These are phyloP conservation scores for Rhopalosiphum padi DNA, from an alignment of 1,140 invertebrate genomes.

Conservation along the genomic window DNA sequence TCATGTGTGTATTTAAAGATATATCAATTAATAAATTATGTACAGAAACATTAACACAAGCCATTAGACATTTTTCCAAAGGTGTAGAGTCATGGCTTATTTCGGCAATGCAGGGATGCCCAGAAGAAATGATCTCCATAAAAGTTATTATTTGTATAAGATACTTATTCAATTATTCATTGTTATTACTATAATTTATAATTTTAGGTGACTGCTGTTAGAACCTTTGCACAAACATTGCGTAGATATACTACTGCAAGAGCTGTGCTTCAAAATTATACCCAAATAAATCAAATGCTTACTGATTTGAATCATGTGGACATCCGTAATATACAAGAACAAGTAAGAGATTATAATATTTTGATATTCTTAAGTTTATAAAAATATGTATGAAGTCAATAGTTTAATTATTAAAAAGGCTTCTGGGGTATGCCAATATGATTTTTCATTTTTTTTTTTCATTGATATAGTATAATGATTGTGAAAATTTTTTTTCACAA, in stretches of 20 bases:
- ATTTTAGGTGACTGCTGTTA: conserved; percentile 75
- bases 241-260: conserved; percentile 95
- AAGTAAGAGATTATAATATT: conserved; percentile 65
- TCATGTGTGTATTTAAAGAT: neutral
- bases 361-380: neutral
- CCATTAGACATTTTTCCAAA: conserved; percentile 92
- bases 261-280: conserved; percentile 93
- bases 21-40: conserved; percentile 56
- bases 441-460: conserved; percentile 62
- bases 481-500: neutral
- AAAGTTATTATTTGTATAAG: conserved; percentile 69
- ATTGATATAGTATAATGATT: neutral
- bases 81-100: conserved; percentile 87
- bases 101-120: conserved; percentile 85
- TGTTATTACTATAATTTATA: neutral
- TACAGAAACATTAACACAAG: conserved; percentile 86
- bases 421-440: conserved; percentile 97
- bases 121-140: conserved; percentile 81
- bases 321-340: conserved; percentile 93
- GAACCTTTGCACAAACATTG: conserved; percentile 93
- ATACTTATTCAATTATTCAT: neutral
- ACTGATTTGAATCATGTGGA: conserved; percentile 96
- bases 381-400: neutral
- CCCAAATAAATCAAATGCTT: conserved; percentile 97
- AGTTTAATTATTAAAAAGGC: conserved; percentile 67